These are phyloP conservation scores for Sardina pilchardus DNA, from an alignment of 2,113 vertebrate genomes.

Conservation along the genomic window DNA sequence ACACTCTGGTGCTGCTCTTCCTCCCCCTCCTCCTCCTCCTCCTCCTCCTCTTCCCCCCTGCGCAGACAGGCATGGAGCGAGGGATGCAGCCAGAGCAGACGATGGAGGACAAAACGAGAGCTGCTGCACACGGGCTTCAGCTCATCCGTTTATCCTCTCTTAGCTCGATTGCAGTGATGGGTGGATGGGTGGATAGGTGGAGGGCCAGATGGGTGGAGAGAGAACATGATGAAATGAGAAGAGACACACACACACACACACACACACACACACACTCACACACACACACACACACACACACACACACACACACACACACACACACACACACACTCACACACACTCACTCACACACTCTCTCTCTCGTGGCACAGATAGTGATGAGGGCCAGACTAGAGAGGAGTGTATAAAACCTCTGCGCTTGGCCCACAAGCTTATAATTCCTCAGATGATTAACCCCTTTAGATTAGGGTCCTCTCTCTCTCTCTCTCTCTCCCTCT, in stretches of 20 bases:
- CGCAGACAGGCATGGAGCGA: background rate
- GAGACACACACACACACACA: background rate
- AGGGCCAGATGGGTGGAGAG: background rate
- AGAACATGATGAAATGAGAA: background rate
- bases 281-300: background rate
- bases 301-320: background rate
- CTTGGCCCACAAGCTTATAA: background rate
- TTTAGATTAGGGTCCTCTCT: background rate
- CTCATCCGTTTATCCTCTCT: background rate
- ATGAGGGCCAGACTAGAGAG: background rate
- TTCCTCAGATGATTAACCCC: constrained; percentile 8
- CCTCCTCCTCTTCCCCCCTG: background rate
- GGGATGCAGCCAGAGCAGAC: background rate
- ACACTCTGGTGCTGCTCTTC: background rate
- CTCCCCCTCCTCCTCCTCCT: background rate
- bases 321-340: constrained; percentile 6
- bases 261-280: background rate
- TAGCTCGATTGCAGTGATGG: constrained; percentile 13
- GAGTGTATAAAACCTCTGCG: background rate
- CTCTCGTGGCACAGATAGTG: background rate
- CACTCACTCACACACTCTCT: background rate
- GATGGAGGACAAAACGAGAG: background rate
- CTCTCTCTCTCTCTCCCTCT: background rate
- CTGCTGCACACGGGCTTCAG: too few species aligned
- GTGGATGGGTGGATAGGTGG: background rate